Conservation (phyloP, 2,797 vertebrate species). For the Sparidentex hasta region DNA sequence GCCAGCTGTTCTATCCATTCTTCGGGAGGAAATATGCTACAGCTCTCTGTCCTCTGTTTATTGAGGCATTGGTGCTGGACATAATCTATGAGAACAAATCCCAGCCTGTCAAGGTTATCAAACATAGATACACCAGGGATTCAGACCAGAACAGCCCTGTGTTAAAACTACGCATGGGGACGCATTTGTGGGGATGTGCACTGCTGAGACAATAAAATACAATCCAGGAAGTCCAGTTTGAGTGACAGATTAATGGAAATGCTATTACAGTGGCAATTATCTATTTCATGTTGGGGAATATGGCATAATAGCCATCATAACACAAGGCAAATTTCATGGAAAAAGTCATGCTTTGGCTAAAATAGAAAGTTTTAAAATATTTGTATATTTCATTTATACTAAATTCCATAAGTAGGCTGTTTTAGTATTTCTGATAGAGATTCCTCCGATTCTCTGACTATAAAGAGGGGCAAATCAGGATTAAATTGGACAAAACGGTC, state of each 20-base stretch:
- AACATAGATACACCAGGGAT: background rate
- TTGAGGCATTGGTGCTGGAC: slow-evolving; percentile 30
- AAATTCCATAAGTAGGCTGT: too few species aligned
- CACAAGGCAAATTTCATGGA: too few species aligned
- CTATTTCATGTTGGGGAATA: too few species aligned
- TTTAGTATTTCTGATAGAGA: too few species aligned
- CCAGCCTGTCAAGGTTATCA: background rate
- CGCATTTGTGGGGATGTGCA: background rate
- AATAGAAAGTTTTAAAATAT: too few species aligned
- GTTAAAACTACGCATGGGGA: background rate
- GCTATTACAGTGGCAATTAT: background rate
- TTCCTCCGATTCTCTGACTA: too few species aligned
- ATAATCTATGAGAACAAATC: slow-evolving; percentile 1
- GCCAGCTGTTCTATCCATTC: slow-evolving; percentile 87
- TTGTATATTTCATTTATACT: too few species aligned
- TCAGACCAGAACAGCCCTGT: background rate
- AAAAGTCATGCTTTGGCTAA: too few species aligned
- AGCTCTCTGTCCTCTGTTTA: slow-evolving; percentile 11
- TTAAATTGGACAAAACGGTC: too few species aligned
- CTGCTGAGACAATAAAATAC: background rate
- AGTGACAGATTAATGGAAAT: background rate
- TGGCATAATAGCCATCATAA: too few species aligned
- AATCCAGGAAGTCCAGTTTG: background rate
- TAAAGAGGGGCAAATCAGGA: too few species aligned
- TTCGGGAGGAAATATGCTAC: slow-evolving; percentile 68